phyloP scores from a whole-genome alignment of 2,797 vertebrate genomes.

The Eurystomus glaucurus region DNA sequence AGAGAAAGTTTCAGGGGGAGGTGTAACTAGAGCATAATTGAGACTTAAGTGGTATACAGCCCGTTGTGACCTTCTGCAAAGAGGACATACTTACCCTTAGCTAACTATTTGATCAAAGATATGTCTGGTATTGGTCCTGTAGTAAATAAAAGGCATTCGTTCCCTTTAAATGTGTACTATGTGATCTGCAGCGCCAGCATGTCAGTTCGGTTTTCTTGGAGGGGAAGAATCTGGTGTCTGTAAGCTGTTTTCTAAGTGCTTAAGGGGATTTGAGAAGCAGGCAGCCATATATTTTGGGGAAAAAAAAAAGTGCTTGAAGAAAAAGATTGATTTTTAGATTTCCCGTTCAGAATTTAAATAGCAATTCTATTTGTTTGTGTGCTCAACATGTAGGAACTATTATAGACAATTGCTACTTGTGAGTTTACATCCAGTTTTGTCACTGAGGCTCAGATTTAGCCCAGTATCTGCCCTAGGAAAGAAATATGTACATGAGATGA shows the following conservation, averaged over 20 bases:
- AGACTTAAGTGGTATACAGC: constrained; percentile 22
- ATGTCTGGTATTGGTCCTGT: constrained; percentile 4
- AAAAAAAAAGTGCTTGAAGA: not conserved
- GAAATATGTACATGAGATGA: not conserved
- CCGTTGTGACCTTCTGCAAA: constrained; percentile 5
- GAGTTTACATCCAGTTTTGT: constrained; percentile 41
- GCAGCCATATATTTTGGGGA: not conserved
- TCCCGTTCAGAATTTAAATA: constrained; percentile 54
- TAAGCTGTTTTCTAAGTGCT: constrained; percentile 30
- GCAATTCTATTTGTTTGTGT: constrained; percentile 8
- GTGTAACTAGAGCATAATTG: constrained; percentile 41
- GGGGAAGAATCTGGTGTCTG: not conserved
- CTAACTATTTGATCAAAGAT: constrained; percentile 37
- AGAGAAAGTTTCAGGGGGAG: constrained; percentile 21
- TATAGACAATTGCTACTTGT: not conserved
- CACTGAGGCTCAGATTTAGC: constrained; percentile 8
- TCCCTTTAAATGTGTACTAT: constrained; percentile 24
- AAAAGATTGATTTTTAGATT: constrained; percentile 17
- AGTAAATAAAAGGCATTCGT: constrained; percentile 42
- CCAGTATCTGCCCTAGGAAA: not conserved
- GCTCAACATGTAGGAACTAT: not conserved
- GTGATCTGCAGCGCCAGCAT: constrained; percentile 4
- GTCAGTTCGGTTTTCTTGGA: constrained; percentile 39
- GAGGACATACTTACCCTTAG: constrained; percentile 7
- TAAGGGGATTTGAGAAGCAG: constrained; percentile 40